phyloP scores from a whole-genome alignment of 2,797 vertebrate genomes.

The Manis crassicaudata region DNA sequence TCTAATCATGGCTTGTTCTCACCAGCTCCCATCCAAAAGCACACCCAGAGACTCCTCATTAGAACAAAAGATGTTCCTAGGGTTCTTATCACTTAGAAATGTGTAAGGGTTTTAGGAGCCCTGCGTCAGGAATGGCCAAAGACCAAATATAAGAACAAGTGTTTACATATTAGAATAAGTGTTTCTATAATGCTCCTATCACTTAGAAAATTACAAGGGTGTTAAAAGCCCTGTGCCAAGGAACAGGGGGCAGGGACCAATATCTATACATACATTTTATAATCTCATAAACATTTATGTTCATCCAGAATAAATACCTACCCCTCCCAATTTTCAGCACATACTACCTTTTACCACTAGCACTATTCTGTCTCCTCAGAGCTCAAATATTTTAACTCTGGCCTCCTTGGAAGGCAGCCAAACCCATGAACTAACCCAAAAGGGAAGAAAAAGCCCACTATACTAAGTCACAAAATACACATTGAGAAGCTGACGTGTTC shows the following conservation, averaged over 20 bases:
- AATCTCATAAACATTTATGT: neutral
- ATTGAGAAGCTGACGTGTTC: neutral
- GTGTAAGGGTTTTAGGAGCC: neutral
- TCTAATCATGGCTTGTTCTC: neutral
- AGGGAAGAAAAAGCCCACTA: neutral
- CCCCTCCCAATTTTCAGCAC: neutral
- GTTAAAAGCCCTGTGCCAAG: neutral
- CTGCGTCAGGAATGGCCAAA: neutral
- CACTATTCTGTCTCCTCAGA: neutral
- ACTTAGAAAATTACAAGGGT: neutral
- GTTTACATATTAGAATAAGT: too few species aligned
- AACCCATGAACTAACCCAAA: neutral
- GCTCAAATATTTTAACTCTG: conserved; percentile 5
- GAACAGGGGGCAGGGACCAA: neutral
- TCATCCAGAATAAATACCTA: conserved; percentile 26
- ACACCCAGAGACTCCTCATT: neutral
- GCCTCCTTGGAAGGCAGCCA: conserved; percentile 27
- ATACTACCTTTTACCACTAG: neutral
- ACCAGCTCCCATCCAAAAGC: neutral
- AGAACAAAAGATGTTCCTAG: neutral
- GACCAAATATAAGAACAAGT: neutral
- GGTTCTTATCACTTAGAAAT: neutral
- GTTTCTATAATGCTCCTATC: too few species aligned
- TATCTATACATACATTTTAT: neutral
- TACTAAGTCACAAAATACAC: conserved; percentile 30